Conservation (phyloP, 2,797 vertebrate species). For the Chaunax sp. region DNA sequence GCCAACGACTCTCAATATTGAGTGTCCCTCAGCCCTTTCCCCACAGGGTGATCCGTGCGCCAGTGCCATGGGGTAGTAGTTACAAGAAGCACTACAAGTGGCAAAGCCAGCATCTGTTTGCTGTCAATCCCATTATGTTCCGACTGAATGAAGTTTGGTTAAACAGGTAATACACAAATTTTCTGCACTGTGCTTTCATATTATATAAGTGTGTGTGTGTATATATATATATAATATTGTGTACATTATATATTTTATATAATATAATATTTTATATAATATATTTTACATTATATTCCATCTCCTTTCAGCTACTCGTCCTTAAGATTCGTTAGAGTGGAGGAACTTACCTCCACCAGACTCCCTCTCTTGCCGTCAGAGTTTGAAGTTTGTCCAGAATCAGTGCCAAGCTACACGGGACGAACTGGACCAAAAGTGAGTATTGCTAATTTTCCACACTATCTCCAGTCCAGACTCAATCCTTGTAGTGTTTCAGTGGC, state of each 20-base stretch:
- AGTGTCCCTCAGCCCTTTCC: conserved; percentile 84
- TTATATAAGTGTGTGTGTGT: neutral
- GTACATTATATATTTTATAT: too few species aligned
- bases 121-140: conserved; percentile 84
- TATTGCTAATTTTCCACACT: too few species aligned
- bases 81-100: conserved; percentile 79
- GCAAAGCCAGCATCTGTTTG: conserved; percentile 86
- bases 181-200: neutral
- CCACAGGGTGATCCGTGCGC: conserved; percentile 85
- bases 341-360: conserved; percentile 78
- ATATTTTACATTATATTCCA: too few species aligned
- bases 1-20: conserved; percentile 84
- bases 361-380: conserved; percentile 86
- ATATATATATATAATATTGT: too few species aligned
- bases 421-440: conserved; percentile 84
- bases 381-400: conserved; percentile 81
- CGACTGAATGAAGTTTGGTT: conserved; percentile 88
- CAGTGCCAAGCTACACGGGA: conserved; percentile 85
- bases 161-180: conserved; percentile 80
- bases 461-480: too few species aligned
- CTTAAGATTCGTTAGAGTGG: conserved; percentile 87
- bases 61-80: conserved; percentile 88
- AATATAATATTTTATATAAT: too few species aligned
- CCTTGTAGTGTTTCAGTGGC: too few species aligned
- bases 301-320: conserved; percentile 82